Evolutionary conservation across 1,140 invertebrate species (phyloP), one percentile per base, ranked within the genome.

Genomic region (Drosophila subpulchrella): DNA sequence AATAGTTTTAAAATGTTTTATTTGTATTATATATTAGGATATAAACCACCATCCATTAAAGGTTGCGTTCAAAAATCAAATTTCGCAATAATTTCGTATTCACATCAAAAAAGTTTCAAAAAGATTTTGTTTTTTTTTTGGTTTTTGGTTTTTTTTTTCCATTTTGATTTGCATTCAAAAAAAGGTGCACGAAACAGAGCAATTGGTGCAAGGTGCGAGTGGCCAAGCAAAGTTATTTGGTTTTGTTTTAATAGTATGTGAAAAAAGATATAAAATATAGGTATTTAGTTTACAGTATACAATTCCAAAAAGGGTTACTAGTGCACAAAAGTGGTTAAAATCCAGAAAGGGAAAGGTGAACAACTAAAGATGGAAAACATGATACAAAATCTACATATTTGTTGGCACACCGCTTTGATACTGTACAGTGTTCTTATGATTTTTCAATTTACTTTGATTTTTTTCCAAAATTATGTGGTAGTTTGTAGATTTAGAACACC

Each of bases 41-140:
- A 86, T 72, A 54, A 84, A 88, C 75, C 88, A 91, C 80, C 80
- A 91, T 91, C 83, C 79, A 91, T 91, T 91, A 90, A 91, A 83
- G 55, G 80, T 91, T 91, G 88, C 88, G 83, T 84, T 89, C 83
- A 91, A 91, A 91, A 91, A 84, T 91, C 88, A 89, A 91, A 91
- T 81, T 91, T 88, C 88, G 88, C 88, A 91, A 81, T 76, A 89
- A 89, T 85, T 76, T 84, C 72, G 73, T 88, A 81, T 89, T 89
- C 85, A 89, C 84, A 89, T 89, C 80, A 89, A 89, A 89, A 84
- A 89, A 83, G 75, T 84, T 88, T 83, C 65, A 71, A 89, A 89
- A 89, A 81, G 67, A 71, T 71, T 71, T 79, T 51, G 66, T 71
- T 86, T 81, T 34, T 86, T 59, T 50, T 50, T 61, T 78, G 81